Conservation (phyloP, 2,113 vertebrate species). For the Archilochus colubris region DNA sequence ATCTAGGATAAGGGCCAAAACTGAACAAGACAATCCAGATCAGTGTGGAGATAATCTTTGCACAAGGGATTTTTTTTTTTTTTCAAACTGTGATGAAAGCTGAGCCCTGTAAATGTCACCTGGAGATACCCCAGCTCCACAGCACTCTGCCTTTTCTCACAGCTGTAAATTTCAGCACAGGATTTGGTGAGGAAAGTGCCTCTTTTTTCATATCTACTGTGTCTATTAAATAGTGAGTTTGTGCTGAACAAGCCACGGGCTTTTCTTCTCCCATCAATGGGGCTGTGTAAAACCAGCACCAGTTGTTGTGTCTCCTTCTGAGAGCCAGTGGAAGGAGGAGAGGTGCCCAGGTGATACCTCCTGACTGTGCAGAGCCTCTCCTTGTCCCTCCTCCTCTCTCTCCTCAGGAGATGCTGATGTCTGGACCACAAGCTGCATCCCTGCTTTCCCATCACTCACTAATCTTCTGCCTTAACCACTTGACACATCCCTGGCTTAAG, state of each 20-base stretch:
- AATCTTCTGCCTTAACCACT: neutral
- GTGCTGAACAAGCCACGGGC: neutral
- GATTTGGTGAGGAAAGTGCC: neutral
- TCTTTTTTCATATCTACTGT: neutral
- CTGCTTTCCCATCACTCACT: neutral
- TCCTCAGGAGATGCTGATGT: neutral
- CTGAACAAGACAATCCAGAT: constrained; percentile 68
- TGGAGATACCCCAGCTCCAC: constrained; percentile 19
- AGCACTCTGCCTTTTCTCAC: constrained; percentile 24
- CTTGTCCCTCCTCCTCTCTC: neutral
- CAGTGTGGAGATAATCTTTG: constrained; percentile 56
- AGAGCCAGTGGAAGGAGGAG: neutral
- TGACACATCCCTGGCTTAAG: neutral
- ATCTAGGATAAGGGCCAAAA: constrained; percentile 66
- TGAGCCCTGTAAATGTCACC: constrained; percentile 65
- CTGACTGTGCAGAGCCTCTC: neutral
- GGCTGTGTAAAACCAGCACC: neutral
- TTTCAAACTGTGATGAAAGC: constrained; percentile 67
- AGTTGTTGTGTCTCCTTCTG: neutral
- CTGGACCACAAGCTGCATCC: neutral
- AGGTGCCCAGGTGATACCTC: neutral
- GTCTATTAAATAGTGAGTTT: constrained; percentile 13
- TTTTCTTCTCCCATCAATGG: neutral
- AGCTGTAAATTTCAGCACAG: constrained; percentile 17
- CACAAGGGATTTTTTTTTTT: neutral